phyloP scores from a whole-genome alignment of 2,113 vertebrate genomes.

The Perccottus glenii region DNA sequence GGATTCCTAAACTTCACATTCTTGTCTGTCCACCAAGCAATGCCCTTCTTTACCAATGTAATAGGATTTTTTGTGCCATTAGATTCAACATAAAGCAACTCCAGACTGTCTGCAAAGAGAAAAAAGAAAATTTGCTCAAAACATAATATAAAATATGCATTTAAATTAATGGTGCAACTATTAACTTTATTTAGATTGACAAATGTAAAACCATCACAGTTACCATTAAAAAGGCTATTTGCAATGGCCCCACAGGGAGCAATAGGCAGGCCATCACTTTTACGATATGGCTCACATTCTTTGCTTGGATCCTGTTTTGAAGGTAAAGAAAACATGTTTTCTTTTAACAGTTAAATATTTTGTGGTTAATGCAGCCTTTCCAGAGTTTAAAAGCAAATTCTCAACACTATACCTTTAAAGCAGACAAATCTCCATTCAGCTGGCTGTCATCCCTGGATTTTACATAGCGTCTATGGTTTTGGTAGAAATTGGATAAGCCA shows the following conservation, averaged over 20 bases:
- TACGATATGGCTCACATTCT: constrained; percentile 94
- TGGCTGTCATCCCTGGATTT: constrained; percentile 98
- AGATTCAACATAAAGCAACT: constrained; percentile 80
- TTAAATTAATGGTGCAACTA: not conserved
- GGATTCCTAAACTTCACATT: constrained; percentile 98
- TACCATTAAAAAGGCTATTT: constrained; percentile 99
- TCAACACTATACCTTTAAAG: constrained; percentile 80
- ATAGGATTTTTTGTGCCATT: constrained; percentile 77
- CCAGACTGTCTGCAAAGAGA: constrained; percentile 84
- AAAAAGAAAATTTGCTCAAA: not conserved
- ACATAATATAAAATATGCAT: not conserved
- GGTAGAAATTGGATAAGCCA: constrained; percentile 98
- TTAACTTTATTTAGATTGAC: not conserved
- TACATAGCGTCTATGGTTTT: constrained; percentile 97
- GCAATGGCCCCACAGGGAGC: constrained; percentile 98
- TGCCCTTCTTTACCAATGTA: constrained; percentile 87
- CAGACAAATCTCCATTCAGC: constrained; percentile 86
- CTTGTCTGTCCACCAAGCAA: constrained; percentile 99
- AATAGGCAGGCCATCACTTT: constrained; percentile 81
- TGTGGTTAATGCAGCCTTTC: not conserved
- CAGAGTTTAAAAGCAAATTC: not conserved
- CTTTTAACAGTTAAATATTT: not conserved
- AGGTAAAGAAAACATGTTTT: constrained; percentile 10
- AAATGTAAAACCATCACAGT: constrained; percentile 19
- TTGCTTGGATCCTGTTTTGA: constrained; percentile 88